phyloP scores from a whole-genome alignment of 2,888 invertebrate genomes.

The Folsomia candida region DNA sequence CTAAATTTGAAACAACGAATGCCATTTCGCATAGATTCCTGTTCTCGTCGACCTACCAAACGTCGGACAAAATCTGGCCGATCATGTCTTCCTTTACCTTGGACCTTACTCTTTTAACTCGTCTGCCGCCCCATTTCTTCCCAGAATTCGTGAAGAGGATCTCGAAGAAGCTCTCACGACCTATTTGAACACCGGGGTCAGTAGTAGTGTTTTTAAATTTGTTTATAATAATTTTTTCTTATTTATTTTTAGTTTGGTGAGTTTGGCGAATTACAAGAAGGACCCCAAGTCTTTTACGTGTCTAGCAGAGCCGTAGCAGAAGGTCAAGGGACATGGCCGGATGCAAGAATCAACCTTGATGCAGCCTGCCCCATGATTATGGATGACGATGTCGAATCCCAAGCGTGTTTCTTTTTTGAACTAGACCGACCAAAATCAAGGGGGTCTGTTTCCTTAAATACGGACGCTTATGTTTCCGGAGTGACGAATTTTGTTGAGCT shows the following conservation, averaged over 20 bases:
- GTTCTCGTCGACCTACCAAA: not conserved
- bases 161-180: not conserved
- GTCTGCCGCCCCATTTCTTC: not conserved
- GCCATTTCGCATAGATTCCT: not conserved
- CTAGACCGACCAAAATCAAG: not conserved
- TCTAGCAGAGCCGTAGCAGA: not conserved
- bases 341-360: not conserved
- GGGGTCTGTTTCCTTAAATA: not conserved
- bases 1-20: not conserved
- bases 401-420: not conserved
- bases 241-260: too few species aligned
- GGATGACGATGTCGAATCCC: not conserved
- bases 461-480: not conserved
- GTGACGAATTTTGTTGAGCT: not conserved
- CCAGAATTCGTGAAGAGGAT: not conserved
- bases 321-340: not conserved
- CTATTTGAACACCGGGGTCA: not conserved
- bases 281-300: not conserved
- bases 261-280: not conserved
- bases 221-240: too few species aligned
- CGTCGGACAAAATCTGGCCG: not conserved
- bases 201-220: too few species aligned
- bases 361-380: not conserved
- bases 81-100: not conserved
- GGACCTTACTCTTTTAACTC: not conserved